Conservation (phyloP, 92 coral and sea anemone genomes). For the Metridium senile region DNA sequence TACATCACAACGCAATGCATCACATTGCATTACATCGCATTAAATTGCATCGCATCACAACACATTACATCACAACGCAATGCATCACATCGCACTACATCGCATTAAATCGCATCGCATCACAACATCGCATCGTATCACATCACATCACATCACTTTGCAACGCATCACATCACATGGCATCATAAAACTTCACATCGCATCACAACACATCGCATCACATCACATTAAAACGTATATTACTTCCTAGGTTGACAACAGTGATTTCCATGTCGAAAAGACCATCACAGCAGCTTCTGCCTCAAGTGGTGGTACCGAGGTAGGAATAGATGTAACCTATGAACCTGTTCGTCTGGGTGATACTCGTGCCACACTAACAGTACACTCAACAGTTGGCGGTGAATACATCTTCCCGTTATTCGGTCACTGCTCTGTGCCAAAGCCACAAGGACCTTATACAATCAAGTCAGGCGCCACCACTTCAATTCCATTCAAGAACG, state of each 20-base stretch:
- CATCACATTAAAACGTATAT: not conserved
- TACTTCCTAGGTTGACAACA: conserved; percentile 77
- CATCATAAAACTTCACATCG: too few relatives aligned
- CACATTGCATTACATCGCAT: too few relatives aligned
- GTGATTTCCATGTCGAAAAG: conserved; percentile 95
- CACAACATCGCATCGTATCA: too few relatives aligned
- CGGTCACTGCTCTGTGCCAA: conserved; percentile 94
- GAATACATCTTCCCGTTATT: conserved; percentile 93
- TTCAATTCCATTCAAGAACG: conserved; percentile 93
- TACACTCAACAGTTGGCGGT: conserved; percentile 81
- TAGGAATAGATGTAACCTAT: conserved; percentile 91
- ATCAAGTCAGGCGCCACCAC: conserved; percentile 91
- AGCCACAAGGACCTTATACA: conserved; percentile 97
- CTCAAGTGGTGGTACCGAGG: conserved; percentile 98
- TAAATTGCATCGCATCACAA: too few relatives aligned
- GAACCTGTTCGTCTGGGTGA: conserved; percentile 97
- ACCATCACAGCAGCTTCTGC: conserved; percentile 99
- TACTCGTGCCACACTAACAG: conserved; percentile 84
- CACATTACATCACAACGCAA: too few relatives aligned
- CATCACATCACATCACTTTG: too few relatives aligned
- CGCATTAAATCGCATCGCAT: too few relatives aligned
- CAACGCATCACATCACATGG: too few relatives aligned
- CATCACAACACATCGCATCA: too few relatives aligned
- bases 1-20: too few relatives aligned
- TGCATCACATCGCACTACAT: too few relatives aligned